Percentiles rank a stretch among this genome's conserved stretches.
Conservation (phyloP, 1,140 invertebrate genomes). For the Drosophila erecta region DNA sequence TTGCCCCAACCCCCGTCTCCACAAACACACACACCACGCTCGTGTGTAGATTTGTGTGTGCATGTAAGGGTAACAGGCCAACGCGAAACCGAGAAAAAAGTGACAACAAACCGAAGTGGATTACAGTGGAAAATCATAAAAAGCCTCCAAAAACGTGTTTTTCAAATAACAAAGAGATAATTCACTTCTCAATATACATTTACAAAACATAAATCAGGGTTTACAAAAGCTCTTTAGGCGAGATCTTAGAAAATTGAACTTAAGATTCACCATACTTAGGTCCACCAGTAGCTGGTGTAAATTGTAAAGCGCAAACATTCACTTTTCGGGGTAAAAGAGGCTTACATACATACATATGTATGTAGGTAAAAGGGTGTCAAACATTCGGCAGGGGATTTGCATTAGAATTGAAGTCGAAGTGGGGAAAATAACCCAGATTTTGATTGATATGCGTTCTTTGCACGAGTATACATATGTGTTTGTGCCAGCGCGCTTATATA, state of each 20-base stretch:
- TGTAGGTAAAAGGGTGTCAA: slow-evolving; percentile 15
- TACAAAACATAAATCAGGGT: background rate
- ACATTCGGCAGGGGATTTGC: slow-evolving; percentile 18
- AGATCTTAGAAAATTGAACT: background rate
- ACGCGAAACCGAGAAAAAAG: slow-evolving; percentile 51
- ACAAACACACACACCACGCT: background rate
- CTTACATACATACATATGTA: too few species aligned
- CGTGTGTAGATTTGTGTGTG: slow-evolving; percentile 1
- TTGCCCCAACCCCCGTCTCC: background rate
- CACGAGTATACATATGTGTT: background rate
- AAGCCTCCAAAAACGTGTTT: background rate
- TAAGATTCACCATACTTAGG: background rate
- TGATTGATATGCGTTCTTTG: slow-evolving; percentile 19
- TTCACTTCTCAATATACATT: background rate
- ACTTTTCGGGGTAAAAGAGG: slow-evolving; percentile 5
- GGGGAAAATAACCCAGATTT: slow-evolving; percentile 24
- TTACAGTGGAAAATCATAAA: slow-evolving; percentile 11
- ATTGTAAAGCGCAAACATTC: slow-evolving; percentile 9
- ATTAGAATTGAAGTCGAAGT: slow-evolving; percentile 15
- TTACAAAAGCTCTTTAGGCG: too few species aligned
- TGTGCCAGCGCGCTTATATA: slow-evolving; percentile 10
- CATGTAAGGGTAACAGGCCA: slow-evolving; percentile 36
- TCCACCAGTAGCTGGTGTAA: background rate
- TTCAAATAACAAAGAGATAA: background rate
- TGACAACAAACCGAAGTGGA: slow-evolving; percentile 40